A percentile compares a stretch with the other conserved stretches of the same genome.
phyloP scores from a whole-genome alignment of 2,113 vertebrate species.

The Lota lota region DNA sequence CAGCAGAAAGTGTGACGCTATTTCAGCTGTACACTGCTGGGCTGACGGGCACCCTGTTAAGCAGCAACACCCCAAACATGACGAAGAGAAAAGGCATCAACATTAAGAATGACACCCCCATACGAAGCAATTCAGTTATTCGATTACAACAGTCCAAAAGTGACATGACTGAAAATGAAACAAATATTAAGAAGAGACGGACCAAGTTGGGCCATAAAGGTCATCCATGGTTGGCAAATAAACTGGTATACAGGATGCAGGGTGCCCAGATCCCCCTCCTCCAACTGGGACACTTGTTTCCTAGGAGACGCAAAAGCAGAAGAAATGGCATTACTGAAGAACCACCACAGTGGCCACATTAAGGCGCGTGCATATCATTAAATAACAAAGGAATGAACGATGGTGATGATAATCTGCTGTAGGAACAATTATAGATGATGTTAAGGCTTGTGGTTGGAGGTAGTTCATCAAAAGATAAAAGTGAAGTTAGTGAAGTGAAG shows the following conservation, averaged over 20 bases:
- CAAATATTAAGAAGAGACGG: constrained; percentile 6
- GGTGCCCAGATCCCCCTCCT: constrained; percentile 86
- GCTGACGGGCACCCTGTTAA: constrained; percentile 86
- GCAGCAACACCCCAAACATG: not conserved
- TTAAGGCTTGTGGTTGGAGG: no score
- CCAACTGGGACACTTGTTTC: constrained; percentile 81
- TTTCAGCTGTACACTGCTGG: constrained; percentile 82
- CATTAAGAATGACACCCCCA: not conserved
- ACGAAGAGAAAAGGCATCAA: not conserved
- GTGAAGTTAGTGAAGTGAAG: no score
- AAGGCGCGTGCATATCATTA: no score
- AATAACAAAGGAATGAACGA: no score
- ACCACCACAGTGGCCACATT: not conserved
- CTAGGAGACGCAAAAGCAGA: constrained; percentile 58
- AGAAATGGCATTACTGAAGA: not conserved
- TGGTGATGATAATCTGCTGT: no score
- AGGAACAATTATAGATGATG: no score
- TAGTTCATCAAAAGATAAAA: no score
- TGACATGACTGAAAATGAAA: no score
- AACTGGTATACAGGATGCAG: constrained; percentile 81
- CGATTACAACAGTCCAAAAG: not conserved
- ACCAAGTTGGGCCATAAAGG: constrained; percentile 85
- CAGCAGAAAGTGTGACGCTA: constrained; percentile 90
- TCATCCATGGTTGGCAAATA: constrained; percentile 81
- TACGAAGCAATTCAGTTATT: no score